These are phyloP conservation scores for Diplolepis rosae DNA, from an alignment of 2,888 invertebrate species.

Conservation along the genomic window DNA sequence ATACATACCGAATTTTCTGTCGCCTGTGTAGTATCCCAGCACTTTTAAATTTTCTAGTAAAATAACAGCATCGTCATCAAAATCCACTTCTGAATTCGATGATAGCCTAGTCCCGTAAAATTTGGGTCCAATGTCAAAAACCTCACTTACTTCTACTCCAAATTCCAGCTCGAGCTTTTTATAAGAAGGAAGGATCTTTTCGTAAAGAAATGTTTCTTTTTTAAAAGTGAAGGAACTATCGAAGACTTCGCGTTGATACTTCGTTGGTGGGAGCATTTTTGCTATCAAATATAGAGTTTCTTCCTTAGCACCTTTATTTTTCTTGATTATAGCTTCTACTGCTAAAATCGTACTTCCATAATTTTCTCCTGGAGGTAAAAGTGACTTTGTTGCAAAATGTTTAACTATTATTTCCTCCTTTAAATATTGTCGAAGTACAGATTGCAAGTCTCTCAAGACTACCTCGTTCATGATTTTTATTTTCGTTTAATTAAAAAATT, in stretches of 20 bases:
- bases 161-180: slow-evolving; percentile 74
- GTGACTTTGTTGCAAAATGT: slow-evolving; percentile 47
- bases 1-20: slow-evolving; percentile 72
- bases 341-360: slow-evolving; percentile 78
- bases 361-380: slow-evolving; percentile 77
- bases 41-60: slow-evolving; percentile 77
- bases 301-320: slow-evolving; percentile 40
- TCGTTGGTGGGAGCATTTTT: slow-evolving; percentile 77
- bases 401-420: slow-evolving; percentile 53
- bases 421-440: slow-evolving; percentile 55
- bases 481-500: not conserved
- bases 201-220: slow-evolving; percentile 77
- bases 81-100: slow-evolving; percentile 55
- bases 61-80: slow-evolving; percentile 77
- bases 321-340: slow-evolving; percentile 53
- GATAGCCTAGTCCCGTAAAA: slow-evolving; percentile 76
- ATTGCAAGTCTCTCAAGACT: slow-evolving; percentile 58
- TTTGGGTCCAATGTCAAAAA: slow-evolving; percentile 75
- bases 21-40: slow-evolving; percentile 75
- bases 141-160: slow-evolving; percentile 70
- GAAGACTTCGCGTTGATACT: slow-evolving; percentile 75
- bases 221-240: slow-evolving; percentile 77
- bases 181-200: slow-evolving; percentile 74
- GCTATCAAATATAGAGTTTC: slow-evolving; percentile 75
- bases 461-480: slow-evolving; percentile 38